phyloP scores from a whole-genome alignment of 2,888 invertebrate genomes.

The Branchellion lobata region DNA sequence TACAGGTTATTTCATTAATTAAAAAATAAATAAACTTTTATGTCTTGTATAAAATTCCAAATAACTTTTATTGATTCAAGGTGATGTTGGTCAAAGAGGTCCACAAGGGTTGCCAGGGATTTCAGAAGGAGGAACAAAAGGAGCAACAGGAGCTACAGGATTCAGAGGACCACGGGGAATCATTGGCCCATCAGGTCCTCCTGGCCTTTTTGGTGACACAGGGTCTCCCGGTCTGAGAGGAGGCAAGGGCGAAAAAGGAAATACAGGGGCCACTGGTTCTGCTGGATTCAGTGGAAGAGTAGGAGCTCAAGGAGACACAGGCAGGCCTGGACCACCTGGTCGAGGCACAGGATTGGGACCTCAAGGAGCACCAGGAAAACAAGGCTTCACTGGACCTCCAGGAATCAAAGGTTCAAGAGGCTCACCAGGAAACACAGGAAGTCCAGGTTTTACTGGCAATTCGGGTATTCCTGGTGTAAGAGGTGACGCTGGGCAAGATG shows the following conservation, averaged over 20 bases:
- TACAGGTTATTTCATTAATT: neutral
- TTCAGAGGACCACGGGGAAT: constrained; percentile 26
- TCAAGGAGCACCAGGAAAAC: constrained; percentile 39
- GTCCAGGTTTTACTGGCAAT: constrained; percentile 37
- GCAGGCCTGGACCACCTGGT: constrained; percentile 44
- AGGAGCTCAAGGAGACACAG: constrained; percentile 41
- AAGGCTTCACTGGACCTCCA: constrained; percentile 29
- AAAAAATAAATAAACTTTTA: neutral
- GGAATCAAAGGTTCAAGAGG: constrained; percentile 31
- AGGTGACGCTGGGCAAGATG: constrained; percentile 15
- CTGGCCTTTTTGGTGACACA: constrained; percentile 41
- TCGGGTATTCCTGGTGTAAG: neutral
- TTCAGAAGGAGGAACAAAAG: constrained; percentile 30
- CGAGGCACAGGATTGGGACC: constrained; percentile 22
- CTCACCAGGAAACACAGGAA: constrained; percentile 17
- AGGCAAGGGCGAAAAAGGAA: constrained; percentile 35
- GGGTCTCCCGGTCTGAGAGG: constrained; percentile 43
- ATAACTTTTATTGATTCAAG: constrained; percentile 19
- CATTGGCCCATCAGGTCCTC: constrained; percentile 45
- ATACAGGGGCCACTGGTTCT: constrained; percentile 41
- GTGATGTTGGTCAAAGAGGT: constrained; percentile 46
- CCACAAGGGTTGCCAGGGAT: constrained; percentile 27
- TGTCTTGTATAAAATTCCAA: neutral
- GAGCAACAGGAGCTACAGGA: constrained; percentile 37
- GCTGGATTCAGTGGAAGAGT: constrained; percentile 39